phyloP scores from a whole-genome alignment of 2,888 invertebrate species.

The Gymnoscelis rufifasciata region DNA sequence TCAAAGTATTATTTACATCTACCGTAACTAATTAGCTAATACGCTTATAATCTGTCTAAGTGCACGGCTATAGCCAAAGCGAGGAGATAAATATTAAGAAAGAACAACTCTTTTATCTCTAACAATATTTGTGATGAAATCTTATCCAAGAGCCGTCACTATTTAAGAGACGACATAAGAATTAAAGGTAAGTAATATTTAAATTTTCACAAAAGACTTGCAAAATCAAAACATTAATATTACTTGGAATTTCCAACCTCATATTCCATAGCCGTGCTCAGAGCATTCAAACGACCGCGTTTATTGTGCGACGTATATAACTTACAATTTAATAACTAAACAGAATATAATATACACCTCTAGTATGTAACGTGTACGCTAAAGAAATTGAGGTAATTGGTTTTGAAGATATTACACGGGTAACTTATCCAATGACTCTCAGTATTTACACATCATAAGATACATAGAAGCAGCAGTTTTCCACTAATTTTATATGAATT shows the following conservation, averaged over 20 bases:
- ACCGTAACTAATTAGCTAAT: constrained; percentile 55
- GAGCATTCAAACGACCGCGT: constrained; percentile 41
- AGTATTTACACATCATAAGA: constrained; percentile 63
- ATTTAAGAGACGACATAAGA: too few species aligned
- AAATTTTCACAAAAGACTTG: too few species aligned
- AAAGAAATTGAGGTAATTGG: constrained; percentile 78
- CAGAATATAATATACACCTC: constrained; percentile 62
- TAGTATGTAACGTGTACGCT: constrained; percentile 63
- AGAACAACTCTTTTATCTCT: too few species aligned
- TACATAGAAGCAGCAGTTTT: constrained; percentile 24
- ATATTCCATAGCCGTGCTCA: too few species aligned
- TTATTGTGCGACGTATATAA: constrained; percentile 56
- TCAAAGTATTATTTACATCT: constrained; percentile 61
- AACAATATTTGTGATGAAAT: too few species aligned
- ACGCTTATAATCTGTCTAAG: constrained; percentile 44
- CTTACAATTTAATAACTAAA: constrained; percentile 65
- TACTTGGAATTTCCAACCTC: too few species aligned
- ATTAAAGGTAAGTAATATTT: too few species aligned
- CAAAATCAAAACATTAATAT: too few species aligned
- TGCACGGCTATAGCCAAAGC: constrained; percentile 3
- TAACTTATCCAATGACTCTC: constrained; percentile 75
- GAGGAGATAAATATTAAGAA: not conserved
- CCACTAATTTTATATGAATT: constrained; percentile 37
- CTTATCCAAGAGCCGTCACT: too few species aligned
- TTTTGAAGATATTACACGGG: constrained; percentile 71